Base-by-base conservation (phyloP, 2,797 vertebrate genomes). In the Crocidura indochinensis region DNA sequence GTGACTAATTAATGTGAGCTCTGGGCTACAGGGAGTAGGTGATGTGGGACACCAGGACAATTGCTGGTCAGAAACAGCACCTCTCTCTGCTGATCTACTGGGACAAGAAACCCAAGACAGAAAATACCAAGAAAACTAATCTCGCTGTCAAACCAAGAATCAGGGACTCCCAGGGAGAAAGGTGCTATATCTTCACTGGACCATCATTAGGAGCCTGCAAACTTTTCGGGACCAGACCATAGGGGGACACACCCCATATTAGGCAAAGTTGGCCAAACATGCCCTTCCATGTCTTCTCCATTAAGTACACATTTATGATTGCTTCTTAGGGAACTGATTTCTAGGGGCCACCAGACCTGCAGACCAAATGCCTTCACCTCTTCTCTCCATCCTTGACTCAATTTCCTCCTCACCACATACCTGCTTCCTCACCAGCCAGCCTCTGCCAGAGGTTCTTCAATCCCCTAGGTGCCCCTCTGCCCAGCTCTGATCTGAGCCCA, bases 251-350 rank as follows among this genome's bases (percentile, higher is more conserved):
- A 73, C 76, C 62, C 6, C 81, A 56, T 46, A 69, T 51, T 68
- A 44, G 27, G 44, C 46, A 73, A 67, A 11, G 27, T 67, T 68
- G 68, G 69, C 87, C 15, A 17, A 17, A 17, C 53, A 60, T 22
- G 77, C 53, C 68, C 79, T 74, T 87, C 89, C 76, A 62, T 19
- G 26, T 94, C 56, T 81, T 71, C 64, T 90, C 65, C 51, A 9
- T 71, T 46, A 91, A 92, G 78, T 62, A 56, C 9, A 2, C 46
- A 14, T 88, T 87, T 88, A 74, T 78, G 38, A 20, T 60, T 91
- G 88, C 82, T 76, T 71, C 86, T 86, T 88, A 65, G 47, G 65
- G 84, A 77, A 80, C 89, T 87, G 62, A 26, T 27, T 91, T 68
- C 68, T 91, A 82, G 81, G 92, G 88, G 64, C 90, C 68, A 38